phyloP scores from a whole-genome alignment of 1,140 invertebrate species.

The Drosophila jambulina region DNA sequence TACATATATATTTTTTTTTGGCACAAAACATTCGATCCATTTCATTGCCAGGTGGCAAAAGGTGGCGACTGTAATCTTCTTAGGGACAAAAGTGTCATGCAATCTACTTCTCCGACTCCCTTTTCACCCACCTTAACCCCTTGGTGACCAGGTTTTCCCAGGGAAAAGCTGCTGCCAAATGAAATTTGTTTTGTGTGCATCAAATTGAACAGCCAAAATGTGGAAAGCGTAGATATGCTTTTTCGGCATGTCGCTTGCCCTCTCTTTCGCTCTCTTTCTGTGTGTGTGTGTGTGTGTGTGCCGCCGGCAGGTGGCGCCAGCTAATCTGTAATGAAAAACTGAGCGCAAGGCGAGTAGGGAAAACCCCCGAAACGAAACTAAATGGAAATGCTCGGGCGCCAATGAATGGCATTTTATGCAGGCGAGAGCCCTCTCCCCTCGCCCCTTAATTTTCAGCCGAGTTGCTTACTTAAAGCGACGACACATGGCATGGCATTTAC shows the following conservation, averaged over 20 bases:
- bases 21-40: slow-evolving; percentile 23
- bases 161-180: slow-evolving; percentile 39
- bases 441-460: slow-evolving; percentile 30
- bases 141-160: neutral
- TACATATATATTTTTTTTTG: neutral
- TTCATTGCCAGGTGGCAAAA: slow-evolving; percentile 30
- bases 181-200: slow-evolving; percentile 71
- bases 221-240: slow-evolving; percentile 51
- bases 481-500: slow-evolving; percentile 79
- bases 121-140: neutral
- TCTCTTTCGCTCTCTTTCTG: neutral
- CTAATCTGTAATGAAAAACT: slow-evolving; percentile 53
- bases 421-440: neutral
- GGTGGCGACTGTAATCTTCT: slow-evolving; percentile 65
- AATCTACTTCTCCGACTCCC: slow-evolving; percentile 29
- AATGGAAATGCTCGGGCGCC: slow-evolving; percentile 59
- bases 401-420: slow-evolving; percentile 75
- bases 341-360: neutral
- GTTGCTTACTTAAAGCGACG: slow-evolving; percentile 69
- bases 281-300: slow-evolving; percentile 4
- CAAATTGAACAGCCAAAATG: slow-evolving; percentile 76
- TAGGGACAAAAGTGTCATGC: slow-evolving; percentile 67
- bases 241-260: slow-evolving; percentile 1
- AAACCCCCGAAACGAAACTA: slow-evolving; percentile 43
- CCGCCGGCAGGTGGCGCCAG: slow-evolving; percentile 42